Evolutionary conservation across 1,140 invertebrate genomes (phyloP).

Genomic region (Neodiprion pinetum): DNA sequence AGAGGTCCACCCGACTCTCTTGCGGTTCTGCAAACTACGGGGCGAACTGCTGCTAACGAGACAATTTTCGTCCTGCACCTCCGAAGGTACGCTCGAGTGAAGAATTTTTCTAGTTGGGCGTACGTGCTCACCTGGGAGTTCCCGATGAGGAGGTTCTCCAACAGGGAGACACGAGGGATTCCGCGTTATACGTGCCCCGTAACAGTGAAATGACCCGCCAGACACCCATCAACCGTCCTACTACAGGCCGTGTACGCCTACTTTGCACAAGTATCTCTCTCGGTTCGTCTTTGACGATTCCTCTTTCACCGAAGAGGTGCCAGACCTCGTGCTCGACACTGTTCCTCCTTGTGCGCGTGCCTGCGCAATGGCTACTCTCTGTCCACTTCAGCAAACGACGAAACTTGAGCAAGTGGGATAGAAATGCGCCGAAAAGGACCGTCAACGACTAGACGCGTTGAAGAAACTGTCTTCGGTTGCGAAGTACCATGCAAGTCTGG

Average conservation of each 20-base stretch:
- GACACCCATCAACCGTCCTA: constrained; percentile 53
- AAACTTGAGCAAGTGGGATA: neutral
- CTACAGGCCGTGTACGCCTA: constrained; percentile 21
- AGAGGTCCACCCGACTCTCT: neutral
- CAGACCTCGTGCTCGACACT: constrained; percentile 7
- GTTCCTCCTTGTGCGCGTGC: constrained; percentile 17
- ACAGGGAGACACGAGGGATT: constrained; percentile 20
- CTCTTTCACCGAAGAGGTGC: constrained; percentile 15
- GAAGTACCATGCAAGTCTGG: no score
- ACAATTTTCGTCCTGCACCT: constrained; percentile 36
- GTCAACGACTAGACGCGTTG: no score
- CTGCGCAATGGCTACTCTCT: constrained; percentile 9
- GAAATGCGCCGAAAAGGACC: no score
- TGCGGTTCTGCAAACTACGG: constrained; percentile 4
- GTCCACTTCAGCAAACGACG: neutral
- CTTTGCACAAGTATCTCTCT: constrained; percentile 14
- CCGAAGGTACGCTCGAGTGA: constrained; percentile 33
- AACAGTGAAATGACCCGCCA: constrained; percentile 56
- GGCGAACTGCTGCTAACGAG: constrained; percentile 36
- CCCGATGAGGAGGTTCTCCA: constrained; percentile 24
- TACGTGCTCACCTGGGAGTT: constrained; percentile 36
- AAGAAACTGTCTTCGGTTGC: no score
- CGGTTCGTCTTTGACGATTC: neutral
- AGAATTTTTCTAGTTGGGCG: constrained; percentile 43
- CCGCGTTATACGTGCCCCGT: constrained; percentile 31